Evolutionary conservation across 1,140 invertebrate species (phyloP).

Genomic region (Cydia fagiglandana): DNA sequence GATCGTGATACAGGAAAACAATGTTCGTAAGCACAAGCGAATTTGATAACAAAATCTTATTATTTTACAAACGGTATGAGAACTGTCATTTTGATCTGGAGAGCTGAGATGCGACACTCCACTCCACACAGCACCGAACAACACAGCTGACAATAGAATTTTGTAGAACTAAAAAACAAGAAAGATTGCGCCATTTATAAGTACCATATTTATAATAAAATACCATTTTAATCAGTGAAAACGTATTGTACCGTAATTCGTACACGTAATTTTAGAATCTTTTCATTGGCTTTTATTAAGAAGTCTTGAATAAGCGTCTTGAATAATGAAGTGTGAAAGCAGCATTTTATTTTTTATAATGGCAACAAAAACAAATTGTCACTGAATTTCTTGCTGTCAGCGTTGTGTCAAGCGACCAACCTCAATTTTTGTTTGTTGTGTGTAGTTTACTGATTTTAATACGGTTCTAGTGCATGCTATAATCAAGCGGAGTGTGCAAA

Average conservation of each 20-base stretch:
- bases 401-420: conserved; percentile 28
- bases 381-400: neutral
- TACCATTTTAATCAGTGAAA: neutral
- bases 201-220: neutral
- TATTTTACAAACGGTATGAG: neutral
- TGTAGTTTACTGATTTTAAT: conserved; percentile 13
- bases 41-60: conserved; percentile 50
- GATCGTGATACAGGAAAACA: conserved; percentile 40
- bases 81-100: conserved; percentile 13
- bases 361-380: neutral
- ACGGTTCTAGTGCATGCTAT: neutral
- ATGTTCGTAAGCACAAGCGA: conserved; percentile 43
- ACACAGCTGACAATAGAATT: neutral
- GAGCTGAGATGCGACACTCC: neutral
- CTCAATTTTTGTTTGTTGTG: conserved; percentile 28
- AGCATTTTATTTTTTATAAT: conserved; percentile 13
- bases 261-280: conserved; percentile 8
- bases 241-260: conserved; percentile 3
- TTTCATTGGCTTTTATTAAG: neutral
- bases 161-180: neutral
- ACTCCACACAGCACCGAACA: neutral
- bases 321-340: neutral
- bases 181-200: neutral
- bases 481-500: neutral
- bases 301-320: neutral